phyloP scores from a whole-genome alignment of 2,888 invertebrate species.

The Carabus problematicus region DNA sequence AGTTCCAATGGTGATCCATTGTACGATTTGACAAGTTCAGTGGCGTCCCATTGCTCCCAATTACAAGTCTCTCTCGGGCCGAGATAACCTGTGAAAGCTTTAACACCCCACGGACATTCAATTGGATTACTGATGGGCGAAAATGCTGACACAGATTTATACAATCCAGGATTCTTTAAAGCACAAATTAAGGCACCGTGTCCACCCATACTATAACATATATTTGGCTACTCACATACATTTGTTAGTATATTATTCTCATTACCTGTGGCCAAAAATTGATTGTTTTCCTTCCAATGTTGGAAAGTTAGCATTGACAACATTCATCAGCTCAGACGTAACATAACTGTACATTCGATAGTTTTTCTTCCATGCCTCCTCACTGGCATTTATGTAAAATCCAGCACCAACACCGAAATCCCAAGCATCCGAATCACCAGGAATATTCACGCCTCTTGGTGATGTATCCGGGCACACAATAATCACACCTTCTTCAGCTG shows the following conservation, averaged over 20 bases:
- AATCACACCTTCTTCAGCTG: conserved; percentile 83
- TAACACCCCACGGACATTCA: conserved; percentile 85
- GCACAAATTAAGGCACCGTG: conserved; percentile 94
- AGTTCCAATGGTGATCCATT: conserved; percentile 83
- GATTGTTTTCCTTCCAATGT: conserved; percentile 69
- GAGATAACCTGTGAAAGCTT: conserved; percentile 83
- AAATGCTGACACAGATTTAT: conserved; percentile 90
- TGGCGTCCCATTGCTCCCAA: conserved; percentile 91
- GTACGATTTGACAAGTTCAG: conserved; percentile 80
- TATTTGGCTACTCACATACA: conserved; percentile 12
- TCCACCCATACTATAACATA: conserved; percentile 89
- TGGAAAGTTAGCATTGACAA: conserved; percentile 80
- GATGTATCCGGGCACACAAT: conserved; percentile 97
- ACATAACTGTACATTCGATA: conserved; percentile 96
- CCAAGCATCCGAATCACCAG: conserved; percentile 90
- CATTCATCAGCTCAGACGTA: conserved; percentile 80
- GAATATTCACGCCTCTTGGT: conserved; percentile 86
- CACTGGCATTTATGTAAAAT: conserved; percentile 92
- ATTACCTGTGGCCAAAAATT: conserved; percentile 81
- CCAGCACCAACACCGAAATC: conserved; percentile 97
- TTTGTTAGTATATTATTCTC: conserved; percentile 20
- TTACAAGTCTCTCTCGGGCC: conserved; percentile 68
- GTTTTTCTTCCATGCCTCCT: conserved; percentile 90
- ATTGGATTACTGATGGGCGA: conserved; percentile 93
- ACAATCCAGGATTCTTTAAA: conserved; percentile 88